phyloP scores from a whole-genome alignment of 35 echinoderm and acorn worm genomes.

The Amphiura filiformis region DNA sequence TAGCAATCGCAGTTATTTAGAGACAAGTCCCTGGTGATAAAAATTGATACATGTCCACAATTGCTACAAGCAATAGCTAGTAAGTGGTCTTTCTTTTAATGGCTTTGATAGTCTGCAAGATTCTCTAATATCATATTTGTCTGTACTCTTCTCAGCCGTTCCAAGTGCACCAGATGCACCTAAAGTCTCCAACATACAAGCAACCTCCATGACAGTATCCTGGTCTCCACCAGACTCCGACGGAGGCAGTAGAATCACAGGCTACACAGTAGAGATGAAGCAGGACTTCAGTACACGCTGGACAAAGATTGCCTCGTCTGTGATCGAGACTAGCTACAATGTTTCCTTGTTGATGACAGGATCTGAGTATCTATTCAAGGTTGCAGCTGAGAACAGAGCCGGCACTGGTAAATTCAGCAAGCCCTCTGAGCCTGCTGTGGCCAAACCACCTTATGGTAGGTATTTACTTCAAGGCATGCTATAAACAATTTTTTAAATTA shows the following conservation, averaged over 20 bases:
- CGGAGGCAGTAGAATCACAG: slow-evolving; percentile 56
- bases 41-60: too few species aligned
- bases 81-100: too few species aligned
- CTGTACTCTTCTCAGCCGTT: slow-evolving; percentile 24
- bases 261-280: slow-evolving; percentile 66
- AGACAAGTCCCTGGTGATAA: too few species aligned
- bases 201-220: slow-evolving; percentile 33
- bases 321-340: slow-evolving; percentile 2
- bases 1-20: too few species aligned
- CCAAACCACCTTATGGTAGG: slow-evolving; percentile 64
- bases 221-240: slow-evolving; percentile 62
- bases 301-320: slow-evolving; percentile 41
- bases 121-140: too few species aligned
- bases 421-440: slow-evolving; percentile 13
- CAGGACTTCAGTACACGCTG: slow-evolving; percentile 50
- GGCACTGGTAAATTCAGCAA: slow-evolving; percentile 29
- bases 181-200: slow-evolving; percentile 37
- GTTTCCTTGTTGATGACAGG: slow-evolving; percentile 7
- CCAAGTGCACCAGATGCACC: slow-evolving; percentile 57
- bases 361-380: slow-evolving; percentile 45
- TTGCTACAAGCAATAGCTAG: too few species aligned
- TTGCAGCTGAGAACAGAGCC: slow-evolving; percentile 50
- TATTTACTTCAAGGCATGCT: too few species aligned
- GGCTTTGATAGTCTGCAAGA: too few species aligned
- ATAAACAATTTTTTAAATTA: too few species aligned